These are phyloP conservation scores for Apogon talboti DNA, from an alignment of 2,797 vertebrate species.

Conservation along the genomic window DNA sequence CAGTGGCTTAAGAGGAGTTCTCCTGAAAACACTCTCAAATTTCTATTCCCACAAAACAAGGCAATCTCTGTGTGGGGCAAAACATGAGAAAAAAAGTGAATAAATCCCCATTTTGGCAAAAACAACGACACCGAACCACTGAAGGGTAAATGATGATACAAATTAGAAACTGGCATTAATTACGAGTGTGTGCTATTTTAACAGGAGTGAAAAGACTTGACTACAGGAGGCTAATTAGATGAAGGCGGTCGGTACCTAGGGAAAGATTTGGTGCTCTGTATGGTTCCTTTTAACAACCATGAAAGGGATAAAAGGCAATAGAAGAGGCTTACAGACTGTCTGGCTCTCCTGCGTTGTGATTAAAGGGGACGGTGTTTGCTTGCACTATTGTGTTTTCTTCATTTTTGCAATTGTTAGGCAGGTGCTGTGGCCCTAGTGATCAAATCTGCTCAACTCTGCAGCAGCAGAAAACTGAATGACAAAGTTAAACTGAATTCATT, in stretches of 20 bases:
- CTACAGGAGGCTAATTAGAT: constrained; percentile 17
- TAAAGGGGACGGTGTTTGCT: constrained; percentile 3
- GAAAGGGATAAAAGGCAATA: constrained; percentile 9
- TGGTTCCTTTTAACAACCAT: constrained; percentile 21
- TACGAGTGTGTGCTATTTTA: constrained; percentile 10
- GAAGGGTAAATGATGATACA: constrained; percentile 14
- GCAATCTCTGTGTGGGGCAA: constrained; percentile 22
- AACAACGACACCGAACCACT: constrained; percentile 5
- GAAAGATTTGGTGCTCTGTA: neutral
- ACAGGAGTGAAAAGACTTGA: constrained; percentile 9
- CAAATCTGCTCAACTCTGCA: constrained; percentile 4
- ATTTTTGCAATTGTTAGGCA: constrained; percentile 14
- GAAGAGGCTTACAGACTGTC: constrained; percentile 7
- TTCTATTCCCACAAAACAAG: constrained; percentile 21
- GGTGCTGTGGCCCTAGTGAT: neutral
- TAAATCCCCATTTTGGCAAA: constrained; percentile 2
- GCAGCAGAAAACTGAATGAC: neutral
- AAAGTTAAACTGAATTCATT: constrained; percentile 13
- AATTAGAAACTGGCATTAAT: constrained; percentile 25
- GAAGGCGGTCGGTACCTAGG: constrained; percentile 7
- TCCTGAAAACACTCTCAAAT: constrained; percentile 33
- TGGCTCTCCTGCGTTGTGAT: constrained; percentile 4
- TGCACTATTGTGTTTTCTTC: constrained; percentile 15
- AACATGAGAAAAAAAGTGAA: constrained; percentile 16
- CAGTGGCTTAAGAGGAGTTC: constrained; percentile 30